A percentile compares a stretch with the other conserved stretches of the same genome.
phyloP scores from a whole-genome alignment of 2,888 invertebrate species.

The Steinernema scapterisci region DNA sequence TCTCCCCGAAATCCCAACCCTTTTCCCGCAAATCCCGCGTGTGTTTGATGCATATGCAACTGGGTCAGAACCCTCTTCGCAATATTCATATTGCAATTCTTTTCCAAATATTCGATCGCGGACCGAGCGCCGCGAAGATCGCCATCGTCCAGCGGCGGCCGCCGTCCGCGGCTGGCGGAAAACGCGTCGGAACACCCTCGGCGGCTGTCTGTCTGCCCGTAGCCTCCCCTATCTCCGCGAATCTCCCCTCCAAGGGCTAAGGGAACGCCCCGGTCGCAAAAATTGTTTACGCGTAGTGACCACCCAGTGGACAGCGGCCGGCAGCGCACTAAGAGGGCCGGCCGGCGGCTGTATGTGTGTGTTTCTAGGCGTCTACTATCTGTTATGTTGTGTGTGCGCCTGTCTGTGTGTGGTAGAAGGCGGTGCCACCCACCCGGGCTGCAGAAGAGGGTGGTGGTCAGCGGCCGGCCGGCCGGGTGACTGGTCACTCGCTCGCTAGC shows the following conservation, averaged over 20 bases:
- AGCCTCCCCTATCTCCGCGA: not conserved
- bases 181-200: constrained; percentile 12
- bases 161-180: constrained; percentile 13
- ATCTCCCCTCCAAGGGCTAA: not conserved
- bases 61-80: constrained; percentile 2
- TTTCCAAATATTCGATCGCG: constrained; percentile 16
- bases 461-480: not conserved
- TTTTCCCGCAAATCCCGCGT: not conserved
- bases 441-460: constrained; percentile 19
- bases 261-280: not conserved
- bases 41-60: constrained; percentile 29
- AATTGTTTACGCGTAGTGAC: constrained; percentile 33
- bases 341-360: constrained; percentile 19
- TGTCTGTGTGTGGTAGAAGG: constrained; percentile 30
- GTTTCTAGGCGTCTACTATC: constrained; percentile 19
- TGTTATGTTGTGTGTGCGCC: constrained; percentile 31
- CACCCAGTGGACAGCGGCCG: constrained; percentile 5
- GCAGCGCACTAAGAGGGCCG: not conserved
- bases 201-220: constrained; percentile 16
- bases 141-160: not conserved
- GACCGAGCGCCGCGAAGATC: not conserved
- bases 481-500: constrained; percentile 22
- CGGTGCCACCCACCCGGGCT: constrained; percentile 25
- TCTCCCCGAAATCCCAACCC: no score
- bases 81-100: constrained; percentile 31